Evolutionary conservation across 2,113 vertebrate species (phyloP), one percentile per base, ranked within the genome.

Genomic region (Prinia subflava): DNA sequence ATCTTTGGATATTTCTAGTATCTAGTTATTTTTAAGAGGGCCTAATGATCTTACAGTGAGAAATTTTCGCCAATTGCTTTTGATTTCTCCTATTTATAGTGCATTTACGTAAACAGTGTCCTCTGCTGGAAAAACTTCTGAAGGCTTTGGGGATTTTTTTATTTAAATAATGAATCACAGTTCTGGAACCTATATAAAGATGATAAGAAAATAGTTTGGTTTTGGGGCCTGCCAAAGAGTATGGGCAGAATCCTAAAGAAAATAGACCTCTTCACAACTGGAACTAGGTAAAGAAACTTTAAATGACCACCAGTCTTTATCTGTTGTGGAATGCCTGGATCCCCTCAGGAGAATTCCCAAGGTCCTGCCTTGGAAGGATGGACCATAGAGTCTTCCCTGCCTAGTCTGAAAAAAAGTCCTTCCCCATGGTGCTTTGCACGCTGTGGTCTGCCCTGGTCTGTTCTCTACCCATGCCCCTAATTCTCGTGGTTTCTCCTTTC

Each of bases 191-290:
- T 53, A 74, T 35, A 13, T 46, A 75, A 84, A 39, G n/a, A 37
- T 18, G 10, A 37, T 22, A 62, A 65, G 41, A 81, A 62, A 67
- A 47, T 6, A 68, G 1, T 5, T 52, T 81, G 12, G 0, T 57
- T 46, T 41, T 2, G 2, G 19, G 12, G 1, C 4, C 63, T 12
- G 25, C 2, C 10, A 14, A 50, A 13, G 12, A 30, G 1, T 24
- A 46, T 33, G 7, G n/a, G 14, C 7, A 77, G 30, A 68, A 6
- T 80, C 13, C 4, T 82, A 41, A 70, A 60, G 5, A 19, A 78
- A 93, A 42, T 42, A 28, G 3, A 47, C 7, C 5, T 76, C n/a
- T 81, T 83, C 42, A 62, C 16, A 76, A 10, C 3, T 52, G 21
- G 3, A 62, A 33, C 10, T 39, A 42, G 8, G 11, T 56, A 19